A percentile compares a stretch with the other conserved stretches of the same genome.
Conservation (phyloP, 2,797 vertebrate species). For the Microtus obscurus region DNA sequence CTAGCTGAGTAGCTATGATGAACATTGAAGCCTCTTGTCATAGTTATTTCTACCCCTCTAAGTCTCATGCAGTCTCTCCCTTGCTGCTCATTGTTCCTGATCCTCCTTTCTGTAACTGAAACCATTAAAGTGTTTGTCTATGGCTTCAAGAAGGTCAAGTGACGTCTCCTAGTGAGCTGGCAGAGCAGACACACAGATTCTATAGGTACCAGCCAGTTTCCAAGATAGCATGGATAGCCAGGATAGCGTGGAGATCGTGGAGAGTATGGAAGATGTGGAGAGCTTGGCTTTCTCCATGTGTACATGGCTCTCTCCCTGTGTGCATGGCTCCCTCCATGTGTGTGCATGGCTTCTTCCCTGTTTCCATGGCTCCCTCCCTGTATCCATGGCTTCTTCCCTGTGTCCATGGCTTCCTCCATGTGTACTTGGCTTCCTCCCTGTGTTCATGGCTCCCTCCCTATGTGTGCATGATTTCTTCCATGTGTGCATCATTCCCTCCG, state of each 20-base stretch:
- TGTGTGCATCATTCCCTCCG: not conserved
- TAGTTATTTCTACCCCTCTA: not conserved
- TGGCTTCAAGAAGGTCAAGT: not conserved
- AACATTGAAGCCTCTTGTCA: not conserved
- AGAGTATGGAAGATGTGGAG: no score
- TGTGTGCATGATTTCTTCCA: rapidly evolving
- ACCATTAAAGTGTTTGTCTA: not conserved
- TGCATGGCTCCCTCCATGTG: no score
- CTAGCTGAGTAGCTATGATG: not conserved
- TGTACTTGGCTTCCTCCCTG: rapidly evolving
- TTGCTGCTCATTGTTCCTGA: not conserved
- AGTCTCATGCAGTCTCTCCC: not conserved
- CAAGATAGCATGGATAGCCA: no score
- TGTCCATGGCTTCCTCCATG: not conserved
- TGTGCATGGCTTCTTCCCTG: not conserved
- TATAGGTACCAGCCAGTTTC: not conserved
- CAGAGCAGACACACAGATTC: not conserved
- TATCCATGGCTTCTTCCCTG: not conserved
- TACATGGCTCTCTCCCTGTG: no score
- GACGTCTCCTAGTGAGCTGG: not conserved
- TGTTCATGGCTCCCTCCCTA: not conserved
- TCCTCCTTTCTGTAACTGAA: not conserved
- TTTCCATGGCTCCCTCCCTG: not conserved
- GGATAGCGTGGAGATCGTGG: no score
- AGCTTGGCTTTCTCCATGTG: no score